Evolutionary conservation across 2,888 invertebrate species (phyloP), one percentile per base, ranked within the genome.

Genomic region (Amblyjoppa fuscipennis): DNA sequence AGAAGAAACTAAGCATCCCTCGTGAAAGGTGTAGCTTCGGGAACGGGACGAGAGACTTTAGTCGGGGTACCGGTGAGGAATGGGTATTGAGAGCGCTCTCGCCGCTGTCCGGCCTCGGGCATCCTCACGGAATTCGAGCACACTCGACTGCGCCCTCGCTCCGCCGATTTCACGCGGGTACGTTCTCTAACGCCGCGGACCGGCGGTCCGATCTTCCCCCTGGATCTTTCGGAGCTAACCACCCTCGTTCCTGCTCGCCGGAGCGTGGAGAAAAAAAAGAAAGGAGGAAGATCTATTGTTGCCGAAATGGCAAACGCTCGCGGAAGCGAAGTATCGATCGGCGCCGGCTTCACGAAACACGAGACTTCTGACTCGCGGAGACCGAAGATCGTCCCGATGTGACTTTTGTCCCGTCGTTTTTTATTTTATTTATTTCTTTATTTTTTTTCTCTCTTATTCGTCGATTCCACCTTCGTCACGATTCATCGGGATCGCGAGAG

Each of bases 101-200:
- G 25, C 68, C 69, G 69, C 41, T 81, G 64, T 28, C 56, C 70
- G 51, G 64, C 76, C 77, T 75, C 75, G 59, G 64, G 70, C 64
- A 61, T 69, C 53, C 71, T 73, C 31, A 13, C 61, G 83, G 77
- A 77, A 83, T 77, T 86, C 77, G 69, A 78, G 77, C 81, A 77
- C 69, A 77, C 81, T 85, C 85, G 85, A 70, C 56, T 49, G 41
- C 68, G 66, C 71, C 49, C 68, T 38, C 61, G 66, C 80, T 51
- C n/a, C 28, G 38, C 31, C 53, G 83, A 83, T 86, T 81, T 83
- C 80, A 86, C 83, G 86, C 83, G 81, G 74, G 59, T 38, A 51
- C 51, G 41, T 83, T 82, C 13, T 75, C 75, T 51, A 76, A 59
- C 31, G 38, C 79, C 71, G 45, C 16, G 56, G 45, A 66, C 16